phyloP scores from a whole-genome alignment of 2,113 vertebrate species.

The Dicrurus megarhynchus region DNA sequence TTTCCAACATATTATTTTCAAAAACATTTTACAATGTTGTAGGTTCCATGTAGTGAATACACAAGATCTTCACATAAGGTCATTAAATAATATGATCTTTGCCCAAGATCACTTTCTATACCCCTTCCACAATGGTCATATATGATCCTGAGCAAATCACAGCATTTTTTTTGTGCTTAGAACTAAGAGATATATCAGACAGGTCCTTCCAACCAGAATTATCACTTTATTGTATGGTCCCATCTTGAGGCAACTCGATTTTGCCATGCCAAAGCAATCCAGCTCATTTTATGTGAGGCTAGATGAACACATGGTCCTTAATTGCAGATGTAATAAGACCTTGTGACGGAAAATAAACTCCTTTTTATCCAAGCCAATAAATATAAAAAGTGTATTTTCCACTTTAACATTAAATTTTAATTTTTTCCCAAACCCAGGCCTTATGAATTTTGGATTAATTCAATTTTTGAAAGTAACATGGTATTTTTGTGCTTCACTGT shows the following conservation, averaged over 20 bases:
- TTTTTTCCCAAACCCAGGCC: neutral
- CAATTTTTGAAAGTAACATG: neutral
- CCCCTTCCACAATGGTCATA: neutral
- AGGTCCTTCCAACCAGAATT: neutral
- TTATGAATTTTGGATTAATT: neutral
- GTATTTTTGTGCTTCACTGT: neutral
- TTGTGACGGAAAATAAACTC: neutral
- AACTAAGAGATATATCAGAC: neutral
- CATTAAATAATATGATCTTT: accelerated
- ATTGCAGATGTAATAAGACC: neutral
- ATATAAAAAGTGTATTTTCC: neutral
- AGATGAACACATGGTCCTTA: neutral
- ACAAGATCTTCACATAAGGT: neutral
- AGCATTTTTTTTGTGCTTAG: neutral
- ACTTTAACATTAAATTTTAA: neutral
- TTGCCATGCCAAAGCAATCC: neutral
- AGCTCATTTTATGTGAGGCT: neutral
- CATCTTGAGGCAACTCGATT: neutral
- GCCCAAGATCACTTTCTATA: neutral
- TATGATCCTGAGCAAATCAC: neutral
- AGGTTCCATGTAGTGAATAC: neutral
- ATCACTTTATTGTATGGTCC: neutral
- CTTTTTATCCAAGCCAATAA: neutral
- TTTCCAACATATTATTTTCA: neutral
- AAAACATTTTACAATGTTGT: neutral